These are phyloP conservation scores for Malurus splendens DNA, from an alignment of 2,797 vertebrate genomes.

Conservation along the genomic window DNA sequence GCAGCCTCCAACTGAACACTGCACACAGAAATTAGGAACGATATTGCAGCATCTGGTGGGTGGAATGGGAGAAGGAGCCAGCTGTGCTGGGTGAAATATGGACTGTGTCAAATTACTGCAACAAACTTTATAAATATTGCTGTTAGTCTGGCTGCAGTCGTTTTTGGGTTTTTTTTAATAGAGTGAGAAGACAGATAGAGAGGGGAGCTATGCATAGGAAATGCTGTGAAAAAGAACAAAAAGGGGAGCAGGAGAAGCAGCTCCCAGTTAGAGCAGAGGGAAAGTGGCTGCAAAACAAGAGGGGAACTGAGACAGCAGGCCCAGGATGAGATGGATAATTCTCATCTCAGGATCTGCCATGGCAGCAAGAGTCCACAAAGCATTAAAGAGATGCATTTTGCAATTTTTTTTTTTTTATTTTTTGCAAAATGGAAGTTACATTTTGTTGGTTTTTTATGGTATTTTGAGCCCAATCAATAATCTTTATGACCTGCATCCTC, in stretches of 20 bases:
- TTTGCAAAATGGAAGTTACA: background rate
- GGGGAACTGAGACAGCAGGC: background rate
- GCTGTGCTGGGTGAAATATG: constrained; percentile 8
- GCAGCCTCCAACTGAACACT: background rate
- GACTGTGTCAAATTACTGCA: constrained; percentile 17
- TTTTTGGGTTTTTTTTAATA: background rate
- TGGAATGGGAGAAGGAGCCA: background rate
- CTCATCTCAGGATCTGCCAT: background rate
- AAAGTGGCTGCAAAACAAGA: background rate
- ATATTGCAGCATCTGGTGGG: background rate
- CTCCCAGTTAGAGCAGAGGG: background rate
- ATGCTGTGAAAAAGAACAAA: background rate
- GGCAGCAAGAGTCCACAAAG: background rate
- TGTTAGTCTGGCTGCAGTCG: background rate
- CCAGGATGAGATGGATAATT: background rate
- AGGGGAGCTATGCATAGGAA: background rate
- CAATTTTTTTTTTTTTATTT: background rate
- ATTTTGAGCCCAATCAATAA: constrained; percentile 34
- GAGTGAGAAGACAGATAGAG: background rate
- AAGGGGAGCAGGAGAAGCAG: background rate
- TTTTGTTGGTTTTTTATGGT: constrained; percentile 38
- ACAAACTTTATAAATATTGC: constrained; percentile 13
- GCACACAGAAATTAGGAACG: background rate
- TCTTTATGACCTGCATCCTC: constrained; percentile 16
- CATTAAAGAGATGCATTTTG: background rate